phyloP scores from a whole-genome alignment of 2,888 invertebrate species.

The Caenorhabditis parvicauda region DNA sequence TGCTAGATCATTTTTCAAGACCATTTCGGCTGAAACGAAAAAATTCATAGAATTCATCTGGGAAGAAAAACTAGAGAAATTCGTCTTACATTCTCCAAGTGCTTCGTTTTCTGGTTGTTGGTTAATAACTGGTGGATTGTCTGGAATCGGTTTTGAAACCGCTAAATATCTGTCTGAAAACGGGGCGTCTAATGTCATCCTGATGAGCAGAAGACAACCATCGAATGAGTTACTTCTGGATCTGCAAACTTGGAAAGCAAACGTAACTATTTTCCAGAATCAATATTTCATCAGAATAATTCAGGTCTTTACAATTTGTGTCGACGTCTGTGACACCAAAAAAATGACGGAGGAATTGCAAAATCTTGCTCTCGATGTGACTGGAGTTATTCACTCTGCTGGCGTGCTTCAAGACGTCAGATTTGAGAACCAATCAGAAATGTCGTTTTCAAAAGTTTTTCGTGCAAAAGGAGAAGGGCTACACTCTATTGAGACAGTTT shows the following conservation, averaged over 20 bases:
- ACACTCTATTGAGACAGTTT: slow-evolving; percentile 25
- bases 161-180: slow-evolving; percentile 33
- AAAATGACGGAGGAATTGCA: slow-evolving; percentile 18
- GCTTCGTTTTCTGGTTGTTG: slow-evolving; percentile 21
- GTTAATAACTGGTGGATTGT: slow-evolving; percentile 56
- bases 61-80: slow-evolving; percentile 31
- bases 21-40: slow-evolving; percentile 34
- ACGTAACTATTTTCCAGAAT: slow-evolving; percentile 6
- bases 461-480: slow-evolving; percentile 46
- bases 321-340: slow-evolving; percentile 29
- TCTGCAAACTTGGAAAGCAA: slow-evolving; percentile 18
- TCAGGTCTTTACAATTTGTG: slow-evolving; percentile 26
- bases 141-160: slow-evolving; percentile 52
- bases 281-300: background rate
- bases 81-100: slow-evolving; percentile 7
- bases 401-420: slow-evolving; percentile 46
- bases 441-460: slow-evolving; percentile 41
- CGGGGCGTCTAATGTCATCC: slow-evolving; percentile 27
- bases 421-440: slow-evolving; percentile 37
- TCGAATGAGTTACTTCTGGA: slow-evolving; percentile 9
- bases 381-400: slow-evolving; percentile 52
- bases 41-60: slow-evolving; percentile 25
- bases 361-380: slow-evolving; percentile 21
- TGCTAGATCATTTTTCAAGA: slow-evolving; percentile 37
- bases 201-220: slow-evolving; percentile 38